Evolutionary conservation across 1,140 invertebrate species (phyloP).

Genomic region (Drosophila aff.): DNA sequence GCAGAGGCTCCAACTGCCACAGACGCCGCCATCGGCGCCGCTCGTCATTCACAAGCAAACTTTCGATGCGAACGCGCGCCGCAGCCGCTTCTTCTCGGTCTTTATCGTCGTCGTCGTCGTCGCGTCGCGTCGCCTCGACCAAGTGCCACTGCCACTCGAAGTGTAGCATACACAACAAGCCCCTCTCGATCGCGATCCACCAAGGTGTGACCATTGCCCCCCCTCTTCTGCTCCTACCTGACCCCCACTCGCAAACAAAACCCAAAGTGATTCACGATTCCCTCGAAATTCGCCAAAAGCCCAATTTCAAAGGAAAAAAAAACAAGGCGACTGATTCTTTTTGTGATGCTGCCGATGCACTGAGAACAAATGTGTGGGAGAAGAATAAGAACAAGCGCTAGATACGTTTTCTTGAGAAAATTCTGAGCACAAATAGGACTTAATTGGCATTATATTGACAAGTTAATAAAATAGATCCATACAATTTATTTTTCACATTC

Average conservation of each 20-base stretch:
- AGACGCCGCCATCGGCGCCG: constrained; percentile 33
- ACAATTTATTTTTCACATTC: neutral
- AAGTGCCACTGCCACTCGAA: constrained; percentile 9
- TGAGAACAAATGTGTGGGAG: neutral
- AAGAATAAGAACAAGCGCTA: no score
- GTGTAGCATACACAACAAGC: constrained; percentile 2
- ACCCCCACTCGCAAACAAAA: constrained; percentile 12
- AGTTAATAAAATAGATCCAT: neutral
- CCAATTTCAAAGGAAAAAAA: neutral
- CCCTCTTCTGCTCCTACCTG: constrained; percentile 22
- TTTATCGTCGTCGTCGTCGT: constrained; percentile 13
- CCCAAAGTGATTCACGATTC: constrained; percentile 38
- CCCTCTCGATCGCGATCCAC: constrained; percentile 32
- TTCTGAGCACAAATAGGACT: no score
- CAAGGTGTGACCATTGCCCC: constrained; percentile 45
- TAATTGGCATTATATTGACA: neutral
- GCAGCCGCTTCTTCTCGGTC: constrained; percentile 35
- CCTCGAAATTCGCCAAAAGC: constrained; percentile 33
- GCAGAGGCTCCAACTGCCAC: constrained; percentile 21
- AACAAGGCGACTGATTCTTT: neutral
- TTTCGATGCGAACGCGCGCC: constrained; percentile 68
- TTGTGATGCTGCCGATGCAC: constrained; percentile 2
- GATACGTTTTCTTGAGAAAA: no score
- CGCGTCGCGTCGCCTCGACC: constrained; percentile 11
- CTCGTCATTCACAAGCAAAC: constrained; percentile 59